phyloP scores from a whole-genome alignment of 2,797 vertebrate genomes.

The Pseudopleuronectes americanus region DNA sequence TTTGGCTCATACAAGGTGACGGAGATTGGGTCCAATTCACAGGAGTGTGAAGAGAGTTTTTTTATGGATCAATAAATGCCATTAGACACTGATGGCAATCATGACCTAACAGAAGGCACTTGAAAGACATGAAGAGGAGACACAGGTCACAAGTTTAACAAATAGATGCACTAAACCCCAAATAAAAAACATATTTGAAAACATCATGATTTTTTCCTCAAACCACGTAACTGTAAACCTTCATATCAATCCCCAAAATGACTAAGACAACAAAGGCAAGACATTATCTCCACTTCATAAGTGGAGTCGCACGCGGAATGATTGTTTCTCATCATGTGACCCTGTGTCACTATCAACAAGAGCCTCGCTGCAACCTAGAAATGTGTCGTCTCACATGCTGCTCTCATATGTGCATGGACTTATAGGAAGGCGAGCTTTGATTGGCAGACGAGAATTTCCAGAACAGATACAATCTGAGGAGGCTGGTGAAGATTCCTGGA shows the following conservation, averaged over 20 bases:
- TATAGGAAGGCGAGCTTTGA: slow-evolving; percentile 75
- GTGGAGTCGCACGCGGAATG: background rate
- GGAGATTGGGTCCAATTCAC: slow-evolving; percentile 12
- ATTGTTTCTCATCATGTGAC: background rate
- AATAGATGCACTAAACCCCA: slow-evolving; percentile 2
- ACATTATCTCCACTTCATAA: slow-evolving; percentile 7
- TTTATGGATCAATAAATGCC: slow-evolving; percentile 31
- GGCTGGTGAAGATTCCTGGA: slow-evolving; percentile 91
- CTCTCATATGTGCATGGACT: slow-evolving; percentile 81
- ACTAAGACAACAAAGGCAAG: background rate
- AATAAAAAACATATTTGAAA: background rate
- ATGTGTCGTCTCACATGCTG: background rate
- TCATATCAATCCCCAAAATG: background rate
- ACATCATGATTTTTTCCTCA: background rate
- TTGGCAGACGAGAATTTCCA: slow-evolving; percentile 78
- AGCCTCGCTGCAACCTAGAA: background rate
- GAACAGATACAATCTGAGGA: slow-evolving; percentile 91
- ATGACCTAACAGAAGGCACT: slow-evolving; percentile 59
- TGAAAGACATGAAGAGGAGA: slow-evolving; percentile 20
- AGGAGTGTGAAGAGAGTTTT: slow-evolving; percentile 3
- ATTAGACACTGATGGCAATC: slow-evolving; percentile 29
- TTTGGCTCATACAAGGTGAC: slow-evolving; percentile 54
- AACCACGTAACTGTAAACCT: background rate
- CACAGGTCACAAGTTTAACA: slow-evolving; percentile 17
- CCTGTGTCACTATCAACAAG: background rate